Conservation (phyloP, 2,797 vertebrate species). For the Anomalospiza imberbis region DNA sequence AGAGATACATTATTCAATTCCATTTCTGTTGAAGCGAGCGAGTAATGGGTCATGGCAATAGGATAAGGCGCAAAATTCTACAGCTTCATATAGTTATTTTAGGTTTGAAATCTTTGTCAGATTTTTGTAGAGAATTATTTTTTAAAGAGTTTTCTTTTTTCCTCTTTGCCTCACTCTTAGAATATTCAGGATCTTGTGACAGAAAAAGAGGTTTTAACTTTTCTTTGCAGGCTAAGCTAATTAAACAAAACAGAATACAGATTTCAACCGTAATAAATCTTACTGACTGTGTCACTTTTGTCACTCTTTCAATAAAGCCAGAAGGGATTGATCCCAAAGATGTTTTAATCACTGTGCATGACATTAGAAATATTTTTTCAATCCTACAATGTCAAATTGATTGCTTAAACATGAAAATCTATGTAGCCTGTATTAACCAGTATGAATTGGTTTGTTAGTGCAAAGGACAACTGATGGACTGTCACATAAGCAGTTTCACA, state of each 20-base stretch:
- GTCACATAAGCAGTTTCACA: not conserved
- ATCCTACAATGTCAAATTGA: not conserved
- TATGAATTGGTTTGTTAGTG: not conserved
- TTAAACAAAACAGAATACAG: constrained; percentile 63
- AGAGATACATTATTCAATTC: not conserved
- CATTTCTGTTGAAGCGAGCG: not conserved
- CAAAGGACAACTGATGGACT: constrained; percentile 27
- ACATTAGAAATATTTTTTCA: constrained; percentile 61
- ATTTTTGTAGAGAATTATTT: not conserved
- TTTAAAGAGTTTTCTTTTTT: constrained; percentile 11
- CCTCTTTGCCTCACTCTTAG: not conserved
- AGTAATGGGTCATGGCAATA: not conserved
- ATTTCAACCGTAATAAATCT: constrained; percentile 67
- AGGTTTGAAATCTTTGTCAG: not conserved
- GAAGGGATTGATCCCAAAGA: constrained; percentile 47
- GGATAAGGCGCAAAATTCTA: not conserved
- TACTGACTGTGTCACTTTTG: constrained; percentile 44
- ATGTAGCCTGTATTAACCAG: not conserved
- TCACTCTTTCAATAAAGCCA: constrained; percentile 57
- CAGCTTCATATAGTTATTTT: not conserved
- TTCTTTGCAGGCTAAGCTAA: constrained; percentile 52
- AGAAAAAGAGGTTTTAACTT: constrained; percentile 54
- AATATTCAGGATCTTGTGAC: constrained; percentile 13
- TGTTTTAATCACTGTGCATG: constrained; percentile 49
- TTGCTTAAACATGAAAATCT: constrained; percentile 53